Conservation (phyloP, 2,888 invertebrate genomes). For the Drosophila mulleri region DNA sequence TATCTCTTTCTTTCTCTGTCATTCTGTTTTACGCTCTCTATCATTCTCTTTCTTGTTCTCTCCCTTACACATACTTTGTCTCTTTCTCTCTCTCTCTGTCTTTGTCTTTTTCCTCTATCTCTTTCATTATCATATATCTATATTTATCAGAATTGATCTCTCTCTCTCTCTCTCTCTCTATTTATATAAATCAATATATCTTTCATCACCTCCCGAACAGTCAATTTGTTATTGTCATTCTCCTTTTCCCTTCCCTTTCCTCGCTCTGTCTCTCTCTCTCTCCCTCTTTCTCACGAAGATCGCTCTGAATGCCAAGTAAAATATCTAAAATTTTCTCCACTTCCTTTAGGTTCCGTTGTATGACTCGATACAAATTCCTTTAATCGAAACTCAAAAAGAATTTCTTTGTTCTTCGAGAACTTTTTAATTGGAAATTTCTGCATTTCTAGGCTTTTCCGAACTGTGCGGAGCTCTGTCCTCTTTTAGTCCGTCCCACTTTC, state of each 20-base stretch:
- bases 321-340: not conserved
- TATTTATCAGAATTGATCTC: too few species aligned
- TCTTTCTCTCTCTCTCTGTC: not conserved
- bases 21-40: not conserved
- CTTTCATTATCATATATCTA: too few species aligned
- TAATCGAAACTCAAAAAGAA: conserved; percentile 1
- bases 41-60: not conserved
- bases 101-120: too few species aligned
- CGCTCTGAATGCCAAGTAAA: not conserved
- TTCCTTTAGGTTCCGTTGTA: not conserved
- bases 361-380: not conserved
- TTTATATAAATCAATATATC: too few species aligned
- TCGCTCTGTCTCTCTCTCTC: too few species aligned
- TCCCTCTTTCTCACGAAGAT: not conserved
- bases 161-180: too few species aligned
- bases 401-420: conserved; percentile 34
- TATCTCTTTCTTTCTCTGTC: not conserved
- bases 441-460: conserved; percentile 3
- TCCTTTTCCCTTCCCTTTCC: too few species aligned
- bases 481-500: not conserved
- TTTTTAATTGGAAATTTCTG: conserved; percentile 48
- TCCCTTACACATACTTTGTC: not conserved
- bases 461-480: not conserved
- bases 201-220: too few species aligned
- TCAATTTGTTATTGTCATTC: too few species aligned